Evolutionary conservation across 1,140 invertebrate species (phyloP).

Genomic region (Heliconius congener): DNA sequence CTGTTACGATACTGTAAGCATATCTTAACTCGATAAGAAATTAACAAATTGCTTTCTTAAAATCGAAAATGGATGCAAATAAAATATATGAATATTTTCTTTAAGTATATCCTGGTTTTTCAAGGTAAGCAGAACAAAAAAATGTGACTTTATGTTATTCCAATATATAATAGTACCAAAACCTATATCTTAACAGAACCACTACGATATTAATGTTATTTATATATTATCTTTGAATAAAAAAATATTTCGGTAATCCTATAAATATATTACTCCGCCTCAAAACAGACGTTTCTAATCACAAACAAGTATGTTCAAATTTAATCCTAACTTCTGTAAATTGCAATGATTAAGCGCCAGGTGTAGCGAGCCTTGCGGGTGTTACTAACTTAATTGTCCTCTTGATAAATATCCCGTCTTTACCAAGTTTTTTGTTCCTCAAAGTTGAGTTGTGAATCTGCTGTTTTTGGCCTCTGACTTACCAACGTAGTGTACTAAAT

Average conservation of each 20-base stretch:
- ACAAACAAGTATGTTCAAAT: constrained; percentile 1
- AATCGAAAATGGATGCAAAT: not conserved
- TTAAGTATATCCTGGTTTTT: too few relatives aligned
- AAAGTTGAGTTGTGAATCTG: constrained; percentile 3
- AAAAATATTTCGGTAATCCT: not conserved
- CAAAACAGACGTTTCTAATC: not conserved
- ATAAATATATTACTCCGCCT: not conserved
- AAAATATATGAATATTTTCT: not conserved
- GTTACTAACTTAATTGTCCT: constrained; percentile 27
- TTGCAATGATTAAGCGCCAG: constrained; percentile 30
- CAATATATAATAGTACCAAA: too few relatives aligned
- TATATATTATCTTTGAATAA: too few relatives aligned
- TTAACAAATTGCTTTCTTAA: not conserved
- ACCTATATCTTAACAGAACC: too few relatives aligned
- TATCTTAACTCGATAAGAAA: not conserved
- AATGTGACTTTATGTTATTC: too few relatives aligned
- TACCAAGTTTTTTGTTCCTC: constrained; percentile 15
- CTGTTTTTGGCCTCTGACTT: not conserved
- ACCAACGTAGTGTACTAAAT: not conserved
- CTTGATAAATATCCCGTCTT: constrained; percentile 29
- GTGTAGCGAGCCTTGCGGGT: constrained; percentile 16
- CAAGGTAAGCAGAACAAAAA: too few relatives aligned
- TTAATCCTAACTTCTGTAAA: constrained; percentile 9
- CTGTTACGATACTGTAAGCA: not conserved
- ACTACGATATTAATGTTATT: too few relatives aligned